Evolutionary conservation across 2,888 invertebrate genomes (phyloP), one percentile per base, ranked within the genome.

Genomic region (Napeogenes sylphis): DNA sequence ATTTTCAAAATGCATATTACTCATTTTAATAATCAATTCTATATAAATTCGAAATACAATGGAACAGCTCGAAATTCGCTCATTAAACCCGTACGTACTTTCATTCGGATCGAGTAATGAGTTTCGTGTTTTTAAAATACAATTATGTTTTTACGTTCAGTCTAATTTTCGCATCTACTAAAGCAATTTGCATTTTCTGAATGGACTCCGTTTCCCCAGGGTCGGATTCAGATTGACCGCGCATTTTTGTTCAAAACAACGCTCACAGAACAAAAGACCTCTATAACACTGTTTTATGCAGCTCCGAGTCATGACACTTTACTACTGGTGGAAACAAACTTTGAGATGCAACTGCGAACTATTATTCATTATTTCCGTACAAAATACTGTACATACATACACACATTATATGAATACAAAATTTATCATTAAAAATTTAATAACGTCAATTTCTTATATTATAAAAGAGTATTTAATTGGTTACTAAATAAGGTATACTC

Each of bases 221-320:
- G 71, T 68, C 69, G 65, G 63, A 69, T 65, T 61, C 73, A 71
- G 72, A 75, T 71, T 75, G 74, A 77, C 76, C 78, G 78, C 70
- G 73, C 71, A 77, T 78, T 81, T 77, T 78, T 73, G 64, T 66
- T 71, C 73, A 70, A 71, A 73, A 68, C 70, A 72, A 68, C 58
- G 65, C 69, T 68, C 65, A 68, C 68, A 70, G 73, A 79, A 80
- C 80, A 80, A 80, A 79, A 71, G 74, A 70, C 71, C 68, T 63
- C 45, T 56, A 63, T 67, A 73, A 77, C 73, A 74, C 76, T 73
- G 69, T 74, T 79, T 76, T 74, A 71, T 73, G 67, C 67, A 72
- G 60, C 65, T 64, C 66, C 58, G 70, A 64, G 70, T 71, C 74
- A 72, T 13, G 46, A 46, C 56, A 14, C 46, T 46, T 45, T 33